Evolutionary conservation across 2,113 vertebrate species (phyloP).

Genomic region (Cavia porcellus): DNA sequence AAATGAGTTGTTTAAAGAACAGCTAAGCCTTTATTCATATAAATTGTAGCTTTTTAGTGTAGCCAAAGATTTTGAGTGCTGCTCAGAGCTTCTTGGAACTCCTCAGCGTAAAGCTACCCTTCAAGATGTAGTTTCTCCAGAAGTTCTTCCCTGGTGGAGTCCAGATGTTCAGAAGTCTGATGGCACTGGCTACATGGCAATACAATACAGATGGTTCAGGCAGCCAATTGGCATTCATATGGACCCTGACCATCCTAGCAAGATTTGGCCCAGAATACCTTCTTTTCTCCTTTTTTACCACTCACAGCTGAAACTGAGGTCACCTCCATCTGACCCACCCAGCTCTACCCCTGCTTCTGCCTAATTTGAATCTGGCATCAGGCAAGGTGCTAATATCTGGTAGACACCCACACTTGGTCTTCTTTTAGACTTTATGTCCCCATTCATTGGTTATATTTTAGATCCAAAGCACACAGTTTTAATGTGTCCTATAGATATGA

Average conservation of each 20-base stretch:
- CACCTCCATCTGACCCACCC: neutral
- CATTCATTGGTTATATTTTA: neutral
- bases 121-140: constrained; percentile 48
- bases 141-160: constrained; percentile 8
- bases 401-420: neutral
- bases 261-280: neutral
- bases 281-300: neutral
- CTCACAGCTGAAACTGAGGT: neutral
- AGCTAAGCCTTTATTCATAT: constrained; percentile 50
- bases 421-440: constrained; percentile 31
- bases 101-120: neutral
- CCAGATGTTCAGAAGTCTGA: constrained; percentile 26
- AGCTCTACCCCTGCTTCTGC: too few species aligned
- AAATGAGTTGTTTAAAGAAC: constrained; percentile 59
- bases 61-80: neutral
- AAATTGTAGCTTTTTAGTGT: constrained; percentile 15
- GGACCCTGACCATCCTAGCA: neutral
- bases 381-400: neutral
- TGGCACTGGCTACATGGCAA: neutral
- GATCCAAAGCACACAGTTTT: neutral
- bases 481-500: neutral
- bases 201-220: neutral
- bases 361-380: neutral
- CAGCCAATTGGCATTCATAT: neutral
- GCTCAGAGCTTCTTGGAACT: constrained; percentile 23